phyloP scores from a whole-genome alignment of 2,797 vertebrate genomes.

The Malurus leucopterus region DNA sequence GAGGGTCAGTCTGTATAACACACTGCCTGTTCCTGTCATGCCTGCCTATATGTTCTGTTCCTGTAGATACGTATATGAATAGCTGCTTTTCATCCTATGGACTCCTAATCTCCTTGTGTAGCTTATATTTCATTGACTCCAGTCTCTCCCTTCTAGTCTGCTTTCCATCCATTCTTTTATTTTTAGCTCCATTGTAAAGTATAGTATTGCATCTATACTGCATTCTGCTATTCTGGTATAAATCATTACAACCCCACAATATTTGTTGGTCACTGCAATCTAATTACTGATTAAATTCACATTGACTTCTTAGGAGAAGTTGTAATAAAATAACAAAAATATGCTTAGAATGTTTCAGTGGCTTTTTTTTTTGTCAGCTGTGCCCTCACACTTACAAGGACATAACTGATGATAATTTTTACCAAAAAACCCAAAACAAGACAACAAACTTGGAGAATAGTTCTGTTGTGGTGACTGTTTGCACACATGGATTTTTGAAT shows the following conservation, averaged over 20 bases:
- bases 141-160: background rate
- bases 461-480: background rate
- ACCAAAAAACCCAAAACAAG: background rate
- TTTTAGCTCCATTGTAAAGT: background rate
- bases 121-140: background rate
- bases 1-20: background rate
- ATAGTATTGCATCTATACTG: background rate
- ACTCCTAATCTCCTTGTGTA: background rate
- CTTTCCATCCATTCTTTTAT: background rate
- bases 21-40: background rate
- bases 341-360: background rate
- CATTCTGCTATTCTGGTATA: background rate
- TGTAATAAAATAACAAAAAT: background rate
- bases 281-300: background rate
- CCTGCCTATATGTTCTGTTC: background rate
- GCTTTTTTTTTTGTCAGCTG: background rate
- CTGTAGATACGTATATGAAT: background rate
- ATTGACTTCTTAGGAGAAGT: background rate
- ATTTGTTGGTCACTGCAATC: background rate
- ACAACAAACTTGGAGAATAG: background rate
- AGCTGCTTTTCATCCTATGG: background rate
- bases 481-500: background rate
- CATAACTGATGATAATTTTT: background rate
- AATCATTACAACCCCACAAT: background rate
- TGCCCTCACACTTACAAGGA: background rate